Base-by-base conservation (phyloP, 2,888 invertebrate species). In the Chrysolina oricalcia region DNA sequence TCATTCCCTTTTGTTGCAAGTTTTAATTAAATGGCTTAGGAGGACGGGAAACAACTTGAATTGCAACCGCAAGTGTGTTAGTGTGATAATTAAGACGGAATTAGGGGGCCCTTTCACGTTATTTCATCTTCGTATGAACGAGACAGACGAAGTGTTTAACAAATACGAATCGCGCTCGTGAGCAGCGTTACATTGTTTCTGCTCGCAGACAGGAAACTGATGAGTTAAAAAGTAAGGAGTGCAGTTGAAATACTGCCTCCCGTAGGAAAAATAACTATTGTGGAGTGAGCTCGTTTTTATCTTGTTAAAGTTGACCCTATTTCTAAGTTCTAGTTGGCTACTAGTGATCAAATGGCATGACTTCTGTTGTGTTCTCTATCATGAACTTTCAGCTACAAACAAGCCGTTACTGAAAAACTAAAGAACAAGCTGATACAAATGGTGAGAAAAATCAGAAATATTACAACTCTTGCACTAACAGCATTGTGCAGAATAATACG, bases 11-110 rank as follows among this genome's bases (percentile, higher is more conserved):
- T 76, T 76, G 76, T 76, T 71, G 68, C 70, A 70, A 76, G 71
- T 76, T 76, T 76, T 74, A 76, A 76, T 76, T 76, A 74, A 76
- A 76, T 69, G 76, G 74, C 74, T 76, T 65, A 71, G 48, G 46
- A 64, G 73, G 74, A 70, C 64, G 59, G 70, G 70, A 46, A 75
- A 70, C 72, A 62, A 73, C 72, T 75, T 65, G 72, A 65, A 72
- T 74, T 75, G 66, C 72, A 70, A 75, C 69, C 72, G 23, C 70
- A 75, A 75, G 69, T 75, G 75, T 70, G 75, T 72, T 72, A 70
- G 75, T 65, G 72, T 69, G 75, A 75, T 75, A 75, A 72, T 69
- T 69, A 75, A 72, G 65, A 75, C 6, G 69, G 69, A 48, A 72
- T 75, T 68, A 72, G 65, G 63, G 72, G 66, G 69, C 62, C 40